Percentiles rank a stretch among this genome's conserved stretches.
These are phyloP conservation scores for Neosalanx taihuensis DNA, from an alignment of 2,797 vertebrate species.

Conservation along the genomic window DNA sequence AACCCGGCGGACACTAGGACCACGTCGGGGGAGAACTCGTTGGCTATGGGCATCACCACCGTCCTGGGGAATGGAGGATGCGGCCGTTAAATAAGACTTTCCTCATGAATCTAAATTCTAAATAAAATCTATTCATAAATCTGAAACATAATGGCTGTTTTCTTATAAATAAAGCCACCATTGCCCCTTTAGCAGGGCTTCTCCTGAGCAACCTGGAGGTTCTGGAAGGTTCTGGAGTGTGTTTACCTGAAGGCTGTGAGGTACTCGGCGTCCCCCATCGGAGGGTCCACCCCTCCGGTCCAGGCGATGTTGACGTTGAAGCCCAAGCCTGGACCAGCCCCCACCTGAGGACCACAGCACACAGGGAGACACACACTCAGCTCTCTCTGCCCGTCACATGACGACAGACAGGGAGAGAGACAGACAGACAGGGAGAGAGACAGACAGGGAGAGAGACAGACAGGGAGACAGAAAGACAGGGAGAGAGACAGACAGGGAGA, in stretches of 20 bases:
- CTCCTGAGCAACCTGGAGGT: background rate
- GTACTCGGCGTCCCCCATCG: conserved; percentile 94
- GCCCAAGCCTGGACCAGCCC: conserved; percentile 85
- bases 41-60: conserved; percentile 93
- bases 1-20: conserved; percentile 95
- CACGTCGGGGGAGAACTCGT: conserved; percentile 90
- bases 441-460: background rate
- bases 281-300: conserved; percentile 93
- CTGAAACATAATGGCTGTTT: too few relatives aligned
- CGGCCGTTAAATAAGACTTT: too few relatives aligned
- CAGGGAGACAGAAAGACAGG: background rate
- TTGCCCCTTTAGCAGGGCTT: too few relatives aligned
- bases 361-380: too few relatives aligned
- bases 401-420: background rate
- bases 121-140: too few relatives aligned
- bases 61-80: conserved; percentile 65
- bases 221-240: background rate
- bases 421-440: too few relatives aligned
- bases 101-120: too few relatives aligned
- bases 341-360: conserved; percentile 73
- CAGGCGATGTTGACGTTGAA: conserved; percentile 96
- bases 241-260: conserved; percentile 89
- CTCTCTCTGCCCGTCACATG: too few relatives aligned
- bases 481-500: background rate
- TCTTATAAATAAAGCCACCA: too few relatives aligned